Base-by-base conservation (phyloP, 2,797 vertebrate species). In the Lates japonicus region DNA sequence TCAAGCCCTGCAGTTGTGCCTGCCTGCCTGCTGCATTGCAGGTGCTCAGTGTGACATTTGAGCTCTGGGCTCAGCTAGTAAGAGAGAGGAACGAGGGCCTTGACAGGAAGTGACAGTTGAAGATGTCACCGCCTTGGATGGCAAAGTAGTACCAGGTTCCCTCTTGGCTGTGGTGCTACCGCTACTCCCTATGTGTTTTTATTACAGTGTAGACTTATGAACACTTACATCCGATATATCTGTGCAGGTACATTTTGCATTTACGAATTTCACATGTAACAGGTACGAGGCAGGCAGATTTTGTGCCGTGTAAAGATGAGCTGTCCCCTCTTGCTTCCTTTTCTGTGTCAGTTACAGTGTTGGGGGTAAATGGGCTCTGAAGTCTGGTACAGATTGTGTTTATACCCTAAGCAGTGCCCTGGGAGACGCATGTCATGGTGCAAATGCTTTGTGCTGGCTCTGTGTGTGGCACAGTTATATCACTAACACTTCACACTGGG, bases 21-120 rank as follows among this genome's bases (percentile, higher is more conserved):
- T 87, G 90, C 78, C 90, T 66, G 84, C 69, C 82, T 94, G 93
- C 92, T 94, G 91, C 94, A 94, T 90, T 94, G 93, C 94, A 93
- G 95, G 91, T 92, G 91, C 83, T 87, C 83, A 92, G 85, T 90
- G 84, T 91, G 87, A 92, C 88, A 92, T 88, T 90, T 90, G 86
- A 86, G 90, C 88, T 79, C 65, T 64, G 76, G 75, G 86, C 87
- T 90, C 81, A 31, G 79, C 81, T 69, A 57, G 81, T 61, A 77
- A 87, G 77, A 66, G 60, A 82, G 83, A 90, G 82, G 70, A 83
- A 84, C 60, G 64, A 83, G 83, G 84, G 82, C 66, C 70, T 60
- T 88, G 85, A 90, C 85, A 78, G 90, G 66, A 86, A 88, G 79
- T 85, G 92, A 90, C 87, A 87, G 80, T 70, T 37, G 7, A 87